Conservation (phyloP, 2,888 invertebrate genomes). For the Linnaemya tessellans region DNA sequence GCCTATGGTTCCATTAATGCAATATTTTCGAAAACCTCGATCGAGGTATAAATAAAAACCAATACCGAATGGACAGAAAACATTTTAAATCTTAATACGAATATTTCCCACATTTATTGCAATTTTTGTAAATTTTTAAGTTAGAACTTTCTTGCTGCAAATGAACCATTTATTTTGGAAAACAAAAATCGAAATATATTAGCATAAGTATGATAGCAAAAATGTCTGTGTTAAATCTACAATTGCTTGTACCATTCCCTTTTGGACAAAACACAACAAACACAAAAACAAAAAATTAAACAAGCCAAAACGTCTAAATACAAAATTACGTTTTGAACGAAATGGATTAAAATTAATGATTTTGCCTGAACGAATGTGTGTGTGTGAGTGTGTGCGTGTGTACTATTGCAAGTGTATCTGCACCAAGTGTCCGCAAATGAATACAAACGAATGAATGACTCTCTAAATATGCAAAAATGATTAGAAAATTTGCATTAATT, state of each 20-base stretch:
- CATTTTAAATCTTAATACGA: no score
- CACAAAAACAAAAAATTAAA: background rate
- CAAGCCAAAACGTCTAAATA: slow-evolving; percentile 43
- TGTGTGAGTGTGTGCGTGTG: background rate
- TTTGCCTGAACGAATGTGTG: slow-evolving; percentile 10
- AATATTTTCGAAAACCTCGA: no score
- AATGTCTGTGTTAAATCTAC: slow-evolving; percentile 18
- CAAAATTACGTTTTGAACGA: slow-evolving; percentile 52
- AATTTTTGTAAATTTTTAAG: background rate
- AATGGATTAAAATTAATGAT: slow-evolving; percentile 61
- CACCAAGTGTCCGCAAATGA: slow-evolving; percentile 1
- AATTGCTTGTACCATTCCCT: slow-evolving; percentile 46
- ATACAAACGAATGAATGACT: slow-evolving; percentile 52
- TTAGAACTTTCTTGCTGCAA: background rate
- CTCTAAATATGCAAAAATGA: slow-evolving; percentile 70
- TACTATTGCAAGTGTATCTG: background rate
- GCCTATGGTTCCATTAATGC: no score
- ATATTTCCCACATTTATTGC: no score
- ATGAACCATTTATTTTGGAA: background rate
- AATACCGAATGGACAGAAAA: no score
- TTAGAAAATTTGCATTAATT: slow-evolving; percentile 71
- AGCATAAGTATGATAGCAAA: background rate
- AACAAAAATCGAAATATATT: slow-evolving; percentile 6
- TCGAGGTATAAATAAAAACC: no score
- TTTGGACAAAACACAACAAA: slow-evolving; percentile 12